phyloP scores from a whole-genome alignment of 2,797 vertebrate species.

The Yasuhikotakia modesta region DNA sequence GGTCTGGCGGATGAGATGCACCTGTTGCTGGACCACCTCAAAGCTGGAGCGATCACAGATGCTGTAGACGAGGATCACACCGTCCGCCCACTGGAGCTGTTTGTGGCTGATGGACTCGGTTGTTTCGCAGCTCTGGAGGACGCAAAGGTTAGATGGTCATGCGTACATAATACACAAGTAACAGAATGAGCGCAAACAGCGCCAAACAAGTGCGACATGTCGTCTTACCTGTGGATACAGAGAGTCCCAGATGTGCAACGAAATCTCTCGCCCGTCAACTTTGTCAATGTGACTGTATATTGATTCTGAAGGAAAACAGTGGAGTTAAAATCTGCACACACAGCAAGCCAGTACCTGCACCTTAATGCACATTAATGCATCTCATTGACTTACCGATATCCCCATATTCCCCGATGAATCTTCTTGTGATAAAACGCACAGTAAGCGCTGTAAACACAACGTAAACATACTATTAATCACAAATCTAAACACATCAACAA shows the following conservation, averaged over 20 bases:
- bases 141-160: not conserved
- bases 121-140: conserved; percentile 58
- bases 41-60: conserved; percentile 83
- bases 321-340: not conserved
- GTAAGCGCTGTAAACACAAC: conserved; percentile 70
- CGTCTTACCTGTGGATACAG: conserved; percentile 67
- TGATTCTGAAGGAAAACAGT: conserved; percentile 62
- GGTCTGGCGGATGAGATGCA: conserved; percentile 65
- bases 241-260: conserved; percentile 75
- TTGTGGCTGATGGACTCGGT: conserved; percentile 65
- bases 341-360: too few species aligned
- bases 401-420: conserved; percentile 75
- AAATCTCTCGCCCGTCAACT: conserved; percentile 67
- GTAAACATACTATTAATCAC: not conserved
- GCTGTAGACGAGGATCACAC: conserved; percentile 82
- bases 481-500: not conserved
- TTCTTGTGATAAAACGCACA: conserved; percentile 71
- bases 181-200: not conserved
- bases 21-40: conserved; percentile 69
- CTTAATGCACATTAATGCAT: not conserved
- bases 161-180: too few species aligned
- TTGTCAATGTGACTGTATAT: conserved; percentile 72
- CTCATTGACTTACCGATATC: conserved; percentile 68
- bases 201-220: not conserved
- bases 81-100: conserved; percentile 80